Percentiles rank a stretch among this genome's conserved stretches.
These are phyloP conservation scores for Sitodiplosis mosellana DNA, from an alignment of 1,140 invertebrate genomes.

Conservation along the genomic window DNA sequence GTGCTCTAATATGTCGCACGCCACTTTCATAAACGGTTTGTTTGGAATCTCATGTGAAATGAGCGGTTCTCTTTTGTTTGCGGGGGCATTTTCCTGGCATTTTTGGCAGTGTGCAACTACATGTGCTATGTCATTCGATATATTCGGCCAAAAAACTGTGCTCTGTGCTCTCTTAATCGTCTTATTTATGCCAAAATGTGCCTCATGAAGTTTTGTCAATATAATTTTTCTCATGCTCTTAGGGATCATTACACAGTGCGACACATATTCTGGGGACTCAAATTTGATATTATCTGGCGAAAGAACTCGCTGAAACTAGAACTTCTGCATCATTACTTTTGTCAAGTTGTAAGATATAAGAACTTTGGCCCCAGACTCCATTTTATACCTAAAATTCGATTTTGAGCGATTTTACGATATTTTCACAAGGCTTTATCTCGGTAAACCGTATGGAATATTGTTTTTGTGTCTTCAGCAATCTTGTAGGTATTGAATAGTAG, in stretches of 20 bases:
- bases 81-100: conserved; percentile 14
- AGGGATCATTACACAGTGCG: conserved; percentile 20
- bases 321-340: too few species aligned
- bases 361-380: too few species aligned
- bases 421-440: too few species aligned
- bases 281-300: too few species aligned
- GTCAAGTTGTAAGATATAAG: too few species aligned
- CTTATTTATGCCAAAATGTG: conserved; percentile 13
- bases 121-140: conserved; percentile 17
- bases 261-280: too few species aligned
- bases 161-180: conserved; percentile 17
- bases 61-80: conserved; percentile 14
- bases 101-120: conserved; percentile 10
- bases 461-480: too few species aligned
- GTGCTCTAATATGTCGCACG: conserved; percentile 13
- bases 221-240: conserved; percentile 12
- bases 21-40: conserved; percentile 14
- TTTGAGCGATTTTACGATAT: too few species aligned
- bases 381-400: too few species aligned
- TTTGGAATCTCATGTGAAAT: conserved; percentile 12
- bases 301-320: too few species aligned
- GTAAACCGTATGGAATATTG: too few species aligned
- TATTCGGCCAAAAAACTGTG: conserved; percentile 20
- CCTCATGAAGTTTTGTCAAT: conserved; percentile 18
- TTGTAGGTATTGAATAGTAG: too few species aligned